phyloP scores from a whole-genome alignment of 2,113 vertebrate species.

The Perccottus glenii region DNA sequence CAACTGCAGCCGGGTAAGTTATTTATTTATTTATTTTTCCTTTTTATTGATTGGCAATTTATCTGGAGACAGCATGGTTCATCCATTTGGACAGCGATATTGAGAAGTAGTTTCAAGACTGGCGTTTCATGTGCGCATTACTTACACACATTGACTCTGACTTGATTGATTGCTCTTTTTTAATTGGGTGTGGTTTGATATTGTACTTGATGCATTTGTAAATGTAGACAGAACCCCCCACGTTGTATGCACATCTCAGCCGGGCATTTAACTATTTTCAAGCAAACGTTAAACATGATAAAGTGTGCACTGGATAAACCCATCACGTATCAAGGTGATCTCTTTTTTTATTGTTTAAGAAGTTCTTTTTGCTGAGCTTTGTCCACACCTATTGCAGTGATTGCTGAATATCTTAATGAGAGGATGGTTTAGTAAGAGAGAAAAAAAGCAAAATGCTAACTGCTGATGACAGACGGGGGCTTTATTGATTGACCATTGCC shows the following conservation, averaged over 20 bases:
- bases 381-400: constrained; percentile 1
- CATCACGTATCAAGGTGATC: neutral
- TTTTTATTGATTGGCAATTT: constrained; percentile 32
- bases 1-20: constrained; percentile 63
- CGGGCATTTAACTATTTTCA: constrained; percentile 41
- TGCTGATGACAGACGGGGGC: neutral
- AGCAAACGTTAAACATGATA: constrained; percentile 4
- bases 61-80: neutral
- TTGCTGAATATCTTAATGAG: constrained; percentile 13
- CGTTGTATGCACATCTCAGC: constrained; percentile 22
- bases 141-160: neutral
- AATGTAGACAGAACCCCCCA: neutral
- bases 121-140: neutral
- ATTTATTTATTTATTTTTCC: constrained; percentile 1
- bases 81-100: constrained; percentile 9
- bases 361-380: neutral
- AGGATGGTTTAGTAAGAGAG: constrained; percentile 25
- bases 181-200: constrained; percentile 23
- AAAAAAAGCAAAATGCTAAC: neutral
- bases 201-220: neutral
- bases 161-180: constrained; percentile 9
- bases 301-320: constrained; percentile 24
- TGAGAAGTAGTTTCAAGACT: constrained; percentile 53
- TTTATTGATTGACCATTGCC: constrained; percentile 12
- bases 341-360: neutral